Percentiles rank a stretch among this genome's conserved stretches.
phyloP scores from a whole-genome alignment of 2,113 vertebrate species.

The Triplophysa siluroides region DNA sequence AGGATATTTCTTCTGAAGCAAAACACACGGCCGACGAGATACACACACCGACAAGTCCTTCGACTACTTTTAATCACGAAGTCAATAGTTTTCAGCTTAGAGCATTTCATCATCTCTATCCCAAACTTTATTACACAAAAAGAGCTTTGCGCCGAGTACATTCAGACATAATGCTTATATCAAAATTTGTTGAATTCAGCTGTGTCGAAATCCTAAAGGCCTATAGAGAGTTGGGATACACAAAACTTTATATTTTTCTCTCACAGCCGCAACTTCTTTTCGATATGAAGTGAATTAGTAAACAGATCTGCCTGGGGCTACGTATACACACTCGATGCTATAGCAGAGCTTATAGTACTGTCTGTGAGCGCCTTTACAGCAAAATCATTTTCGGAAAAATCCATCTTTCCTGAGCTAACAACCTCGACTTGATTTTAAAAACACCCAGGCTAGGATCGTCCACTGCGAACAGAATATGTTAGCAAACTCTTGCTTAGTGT shows the following conservation, averaged over 20 bases:
- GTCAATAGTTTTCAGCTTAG: not conserved
- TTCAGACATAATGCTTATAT: slow-evolving; percentile 6
- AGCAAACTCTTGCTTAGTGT: too few relatives aligned
- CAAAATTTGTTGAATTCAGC: slow-evolving; percentile 1
- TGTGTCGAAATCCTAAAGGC: not conserved
- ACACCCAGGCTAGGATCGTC: too few relatives aligned
- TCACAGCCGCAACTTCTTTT: not conserved
- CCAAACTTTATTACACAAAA: slow-evolving; percentile 11
- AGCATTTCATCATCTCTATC: not conserved
- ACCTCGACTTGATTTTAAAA: not conserved
- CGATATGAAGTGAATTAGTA: not conserved
- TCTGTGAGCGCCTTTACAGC: not conserved
- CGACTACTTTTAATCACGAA: not conserved
- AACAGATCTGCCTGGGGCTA: not conserved
- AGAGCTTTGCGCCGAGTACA: not conserved
- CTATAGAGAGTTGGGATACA: not conserved
- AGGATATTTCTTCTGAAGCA: not conserved
- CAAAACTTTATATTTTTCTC: not conserved
- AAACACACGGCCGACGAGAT: not conserved
- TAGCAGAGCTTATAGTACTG: not conserved
- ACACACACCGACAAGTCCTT: not conserved
- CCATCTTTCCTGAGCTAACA: not conserved
- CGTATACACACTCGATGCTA: not conserved
- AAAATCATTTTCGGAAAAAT: not conserved
- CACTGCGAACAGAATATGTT: too few relatives aligned